phyloP scores from a whole-genome alignment of 2,888 invertebrate genomes.

The Aporophyla nigra region DNA sequence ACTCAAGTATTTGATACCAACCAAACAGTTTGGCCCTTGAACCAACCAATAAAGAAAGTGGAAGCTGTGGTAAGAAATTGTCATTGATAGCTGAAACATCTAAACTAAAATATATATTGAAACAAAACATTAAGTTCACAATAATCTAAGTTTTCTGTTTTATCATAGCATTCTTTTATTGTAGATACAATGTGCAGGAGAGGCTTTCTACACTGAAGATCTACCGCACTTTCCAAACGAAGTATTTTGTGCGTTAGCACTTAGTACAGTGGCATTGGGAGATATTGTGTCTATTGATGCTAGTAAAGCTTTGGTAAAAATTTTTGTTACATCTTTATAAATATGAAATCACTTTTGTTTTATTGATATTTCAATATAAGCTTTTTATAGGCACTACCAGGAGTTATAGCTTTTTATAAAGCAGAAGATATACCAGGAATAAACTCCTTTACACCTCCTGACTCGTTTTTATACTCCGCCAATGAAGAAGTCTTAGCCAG shows the following conservation, averaged over 20 bases:
- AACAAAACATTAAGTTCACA: background rate
- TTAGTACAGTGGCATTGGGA: slow-evolving; percentile 88
- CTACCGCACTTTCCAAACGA: slow-evolving; percentile 90
- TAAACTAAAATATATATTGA: background rate
- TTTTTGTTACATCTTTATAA: background rate
- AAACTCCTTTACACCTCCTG: no score
- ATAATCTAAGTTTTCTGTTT: background rate
- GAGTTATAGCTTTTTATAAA: no score
- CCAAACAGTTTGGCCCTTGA: slow-evolving; percentile 92
- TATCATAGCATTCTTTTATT: background rate
- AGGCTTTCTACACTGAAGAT: slow-evolving; percentile 93
- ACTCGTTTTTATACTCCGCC: no score
- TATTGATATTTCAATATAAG: background rate
- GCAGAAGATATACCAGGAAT: no score
- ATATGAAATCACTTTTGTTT: background rate
- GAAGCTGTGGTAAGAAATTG: slow-evolving; percentile 80
- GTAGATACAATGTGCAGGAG: slow-evolving; percentile 92
- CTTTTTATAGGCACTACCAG: background rate
- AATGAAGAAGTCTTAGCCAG: no score
- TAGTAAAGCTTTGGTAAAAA: slow-evolving; percentile 91
- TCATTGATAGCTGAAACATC: background rate
- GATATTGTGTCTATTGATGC: slow-evolving; percentile 91
- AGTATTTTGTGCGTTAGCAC: slow-evolving; percentile 92
- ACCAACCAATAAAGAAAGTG: slow-evolving; percentile 91
- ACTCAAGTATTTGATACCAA: slow-evolving; percentile 91